Evolutionary conservation across 2,113 vertebrate species (phyloP), one percentile per base, ranked within the genome.

Genomic region (Apodemus speciosus): DNA sequence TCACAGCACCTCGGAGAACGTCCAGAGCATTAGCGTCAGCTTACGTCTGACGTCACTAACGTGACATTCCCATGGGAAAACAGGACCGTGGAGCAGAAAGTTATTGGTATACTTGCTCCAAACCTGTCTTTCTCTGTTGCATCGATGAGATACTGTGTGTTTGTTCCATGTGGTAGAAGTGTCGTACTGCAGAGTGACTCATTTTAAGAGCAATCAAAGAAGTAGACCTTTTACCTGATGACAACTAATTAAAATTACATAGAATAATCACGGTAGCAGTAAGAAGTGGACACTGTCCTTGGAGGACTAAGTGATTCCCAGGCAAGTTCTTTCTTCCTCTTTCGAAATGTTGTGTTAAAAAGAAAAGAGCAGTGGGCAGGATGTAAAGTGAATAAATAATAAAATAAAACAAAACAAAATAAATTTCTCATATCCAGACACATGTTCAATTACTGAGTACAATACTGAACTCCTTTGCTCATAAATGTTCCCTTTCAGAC

Each of bases 231-330:
- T 93, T 71, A 75, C 56, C 90, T 79, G 51, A 86, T 88, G 92
- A 83, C 79, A 83, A 79, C 80, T 69, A 94, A 94, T 95, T 93
- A 95, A 93, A 92, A 75, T 79, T 43, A n/a, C n/a, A 64, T 85
- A 75, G 8, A 56, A 43, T 71, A 91, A 94, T 89, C 88, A 90
- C 0, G 75, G 27, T 86, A 80, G 77, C 32, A 30, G 38, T 79
- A 60, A 84, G 85, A 83, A 94, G 35, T 40, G 38, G 62, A 46
- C n/a, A 6, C 51, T 20, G 32, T 85, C 53, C 73, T 73, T 40
- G 7, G 69, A 79, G 62, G 4, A 71, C 62, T n/a, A 15, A 91
- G 69, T 80, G 32, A 10, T 38, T 92, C 64, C 49, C 11, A 60
- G 85, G 20, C 15, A 71, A 64, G 68, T 64, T 77, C n/a, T 71